Percentiles rank a stretch among this genome's conserved stretches.
Conservation (phyloP, 2,888 invertebrate genomes). For the Apodemia duryi region DNA sequence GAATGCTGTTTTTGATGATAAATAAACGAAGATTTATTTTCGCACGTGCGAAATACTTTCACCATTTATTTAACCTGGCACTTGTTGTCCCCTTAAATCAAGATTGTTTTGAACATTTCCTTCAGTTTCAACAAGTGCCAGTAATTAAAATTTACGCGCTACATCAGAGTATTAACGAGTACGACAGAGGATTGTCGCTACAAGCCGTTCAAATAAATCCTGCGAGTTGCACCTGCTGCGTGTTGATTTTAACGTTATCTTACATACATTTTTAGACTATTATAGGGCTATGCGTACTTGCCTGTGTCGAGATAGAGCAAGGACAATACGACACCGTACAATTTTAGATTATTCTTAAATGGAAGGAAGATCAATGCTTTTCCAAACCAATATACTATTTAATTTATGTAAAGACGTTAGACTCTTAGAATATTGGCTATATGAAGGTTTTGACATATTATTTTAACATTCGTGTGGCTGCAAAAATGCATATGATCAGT, state of each 20-base stretch:
- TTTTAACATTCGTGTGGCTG: too few species aligned
- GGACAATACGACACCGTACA: neutral
- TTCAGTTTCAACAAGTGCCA: slow-evolving; percentile 72
- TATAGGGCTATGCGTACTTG: slow-evolving; percentile 22
- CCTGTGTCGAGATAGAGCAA: neutral
- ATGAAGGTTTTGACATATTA: too few species aligned
- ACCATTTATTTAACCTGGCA: slow-evolving; percentile 51
- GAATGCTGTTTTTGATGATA: too few species aligned
- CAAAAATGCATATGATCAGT: too few species aligned
- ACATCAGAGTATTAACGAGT: slow-evolving; percentile 76
- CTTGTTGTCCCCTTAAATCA: slow-evolving; percentile 66
- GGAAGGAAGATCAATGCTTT: neutral
- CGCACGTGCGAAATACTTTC: slow-evolving; percentile 30
- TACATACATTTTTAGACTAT: slow-evolving; percentile 28
- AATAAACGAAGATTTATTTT: neutral
- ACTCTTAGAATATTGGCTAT: too few species aligned
- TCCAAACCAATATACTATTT: too few species aligned
- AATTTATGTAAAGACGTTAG: too few species aligned
- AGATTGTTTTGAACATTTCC: slow-evolving; percentile 70
- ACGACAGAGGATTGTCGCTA: slow-evolving; percentile 60
- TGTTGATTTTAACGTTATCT: slow-evolving; percentile 28
- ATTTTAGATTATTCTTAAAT: neutral
- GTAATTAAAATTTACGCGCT: slow-evolving; percentile 77
- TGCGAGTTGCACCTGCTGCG: slow-evolving; percentile 70
- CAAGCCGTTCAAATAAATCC: slow-evolving; percentile 72